Base-by-base conservation (phyloP, 2,797 vertebrate species). In the Mionectes olivaceus region DNA sequence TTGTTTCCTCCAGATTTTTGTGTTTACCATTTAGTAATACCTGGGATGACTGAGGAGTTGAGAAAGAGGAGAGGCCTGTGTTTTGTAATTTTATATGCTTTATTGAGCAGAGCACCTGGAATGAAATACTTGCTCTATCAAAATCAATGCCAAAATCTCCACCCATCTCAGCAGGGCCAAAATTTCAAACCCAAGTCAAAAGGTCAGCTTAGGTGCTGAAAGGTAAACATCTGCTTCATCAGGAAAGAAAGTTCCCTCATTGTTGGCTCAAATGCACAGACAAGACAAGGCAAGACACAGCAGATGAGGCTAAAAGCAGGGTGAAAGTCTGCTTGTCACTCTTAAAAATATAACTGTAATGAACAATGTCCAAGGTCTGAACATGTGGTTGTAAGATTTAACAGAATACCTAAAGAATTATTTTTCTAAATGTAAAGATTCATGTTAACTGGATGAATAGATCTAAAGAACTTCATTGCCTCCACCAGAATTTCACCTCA, bases 171-270 rank as follows among this genome's bases (percentile, higher is more conserved):
- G 56, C 70, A 70, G 57, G 74, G 77, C 77, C 91, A 90, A 83
- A 88, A 95, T 95, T 96, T 93, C 83, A 94, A 95, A 84, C n/a
- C 55, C 35, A 79, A 88, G 95, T 88, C 92, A 95, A 95, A 95
- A 95, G 91, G 94, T 95, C 91, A 46, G 10, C 59, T 87, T 28
- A 76, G 74, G 63, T 93, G 92, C 70, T 96, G 91, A 96, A 93
- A 96, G 85, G 71, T 88, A 88, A 90, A 91, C 69, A 90, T 61
- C 85, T 96, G 90, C 87, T 83, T 16, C 10, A 91, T 73, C 2
- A 90, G 73, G 83, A 78, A 90, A 67, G 55, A 87, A 92, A 64
- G 43, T 63, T 90, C 74, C 52, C 32, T 90, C 39, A 37, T 61
- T 89, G 46, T 93, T 96, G 90, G 88, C 83, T 91, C 63, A 65